Evolutionary conservation across 2,113 vertebrate genomes (phyloP), one percentile per base, ranked within the genome.

Genomic region (Podarcis raffonei): DNA sequence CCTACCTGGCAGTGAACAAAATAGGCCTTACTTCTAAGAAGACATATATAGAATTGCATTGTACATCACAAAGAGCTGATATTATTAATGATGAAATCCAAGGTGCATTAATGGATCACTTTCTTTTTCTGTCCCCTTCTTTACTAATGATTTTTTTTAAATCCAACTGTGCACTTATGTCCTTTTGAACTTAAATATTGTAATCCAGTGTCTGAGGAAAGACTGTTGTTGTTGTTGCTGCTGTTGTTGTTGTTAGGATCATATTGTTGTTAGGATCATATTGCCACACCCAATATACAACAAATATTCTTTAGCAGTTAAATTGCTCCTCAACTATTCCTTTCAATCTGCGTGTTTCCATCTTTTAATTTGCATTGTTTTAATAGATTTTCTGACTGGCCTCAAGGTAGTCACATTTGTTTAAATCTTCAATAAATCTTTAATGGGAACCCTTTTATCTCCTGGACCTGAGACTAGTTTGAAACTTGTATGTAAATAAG

Each of bases 351-450:
- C 69, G 25, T 90, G n/a, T 68, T 81, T 77, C 13, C 39, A 86
- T 82, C 23, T 57, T 37, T 62, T 37, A 16, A 86, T 69, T 83
- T 69, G 32, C 71, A 76, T 71, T 32, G 27, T 42, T 77, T 86
- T 86, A 75, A 90, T 78, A 87, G 72, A 86, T 90, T 83, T 90
- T 66, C 23, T 85, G n/a, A 83, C 35, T 92, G 72, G 39, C 59
- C 1, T 86, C 79, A 42, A 74, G 48, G 57, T 81, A 83, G 7
- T 59, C 30, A 57, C 66, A 30, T 85, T 85, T 4, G 1, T 75
- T 79, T 53, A 74, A 80, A 69, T 79, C 18, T 11, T 87, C 25
- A 78, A 15, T 87, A 85, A 57, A 80, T 85, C 35, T 85, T 62
- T 85, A 87, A 82, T 53, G 22, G 83, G 88, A 88, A 84, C 30